A percentile compares a stretch with the other conserved stretches of the same genome.
Evolutionary conservation across 2,113 vertebrate species (phyloP).

Genomic region (Anarrhichthys ocellatus): DNA sequence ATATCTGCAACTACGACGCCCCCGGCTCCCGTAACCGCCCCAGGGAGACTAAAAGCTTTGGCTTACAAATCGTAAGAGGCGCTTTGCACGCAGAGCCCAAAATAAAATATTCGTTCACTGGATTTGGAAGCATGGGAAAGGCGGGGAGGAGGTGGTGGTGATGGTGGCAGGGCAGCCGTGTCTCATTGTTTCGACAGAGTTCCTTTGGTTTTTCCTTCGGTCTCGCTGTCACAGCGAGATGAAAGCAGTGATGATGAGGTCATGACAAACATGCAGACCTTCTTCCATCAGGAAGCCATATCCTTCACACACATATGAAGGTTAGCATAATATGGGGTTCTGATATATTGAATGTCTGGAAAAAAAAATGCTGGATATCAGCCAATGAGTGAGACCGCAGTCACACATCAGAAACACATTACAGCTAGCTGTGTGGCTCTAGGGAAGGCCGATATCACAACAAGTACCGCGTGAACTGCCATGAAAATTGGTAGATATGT

Average conservation of each 20-base stretch:
- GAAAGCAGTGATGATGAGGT: constrained; percentile 87
- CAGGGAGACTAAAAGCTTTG: constrained; percentile 78
- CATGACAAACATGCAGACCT: constrained; percentile 60
- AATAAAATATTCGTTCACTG: constrained; percentile 75
- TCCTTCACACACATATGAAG: neutral
- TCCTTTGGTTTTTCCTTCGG: constrained; percentile 64
- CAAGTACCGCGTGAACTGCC: neutral
- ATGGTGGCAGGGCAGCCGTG: constrained; percentile 73
- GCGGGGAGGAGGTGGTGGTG: constrained; percentile 21
- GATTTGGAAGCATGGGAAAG: constrained; percentile 37
- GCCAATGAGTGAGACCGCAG: constrained; percentile 7
- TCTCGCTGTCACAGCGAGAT: constrained; percentile 81
- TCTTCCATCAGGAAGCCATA: constrained; percentile 40
- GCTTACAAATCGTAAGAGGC: constrained; percentile 76
- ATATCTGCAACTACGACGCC: constrained; percentile 76
- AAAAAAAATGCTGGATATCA: constrained; percentile 10
- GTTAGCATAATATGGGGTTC: neutral
- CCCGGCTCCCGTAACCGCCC: constrained; percentile 71
- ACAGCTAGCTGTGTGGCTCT: neutral
- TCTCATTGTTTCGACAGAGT: constrained; percentile 68
- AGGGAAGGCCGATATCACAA: neutral
- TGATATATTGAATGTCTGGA: neutral
- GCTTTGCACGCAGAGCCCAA: constrained; percentile 79
- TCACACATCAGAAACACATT: constrained; percentile 1
- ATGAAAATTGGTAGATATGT: neutral